phyloP scores from a whole-genome alignment of 2,888 invertebrate species.

The Carcina quercana region DNA sequence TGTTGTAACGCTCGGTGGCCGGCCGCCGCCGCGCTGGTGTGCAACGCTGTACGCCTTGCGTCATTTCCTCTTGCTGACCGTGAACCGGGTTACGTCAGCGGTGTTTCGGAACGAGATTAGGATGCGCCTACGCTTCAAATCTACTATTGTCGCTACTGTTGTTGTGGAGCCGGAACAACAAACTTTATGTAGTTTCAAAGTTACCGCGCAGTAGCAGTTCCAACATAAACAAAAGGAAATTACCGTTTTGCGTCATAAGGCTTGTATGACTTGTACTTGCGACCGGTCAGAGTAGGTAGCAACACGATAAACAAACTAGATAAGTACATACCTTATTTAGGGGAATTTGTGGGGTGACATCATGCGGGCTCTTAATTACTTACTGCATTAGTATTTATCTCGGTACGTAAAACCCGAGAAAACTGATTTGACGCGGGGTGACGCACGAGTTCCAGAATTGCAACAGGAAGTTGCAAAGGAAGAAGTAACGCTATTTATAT shows the following conservation, averaged over 20 bases:
- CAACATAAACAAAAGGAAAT: no score
- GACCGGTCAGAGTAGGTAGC: no score
- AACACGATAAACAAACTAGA: conserved; percentile 24
- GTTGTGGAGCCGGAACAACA: no score
- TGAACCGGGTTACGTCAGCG: conserved; percentile 67
- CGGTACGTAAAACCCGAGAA: conserved; percentile 15
- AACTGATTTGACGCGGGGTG: conserved; percentile 2
- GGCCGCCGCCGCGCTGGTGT: no score
- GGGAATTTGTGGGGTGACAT: conserved; percentile 33
- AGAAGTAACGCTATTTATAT: no score
- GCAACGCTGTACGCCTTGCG: conserved; percentile 51
- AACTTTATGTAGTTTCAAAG: no score
- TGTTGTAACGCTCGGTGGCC: conserved; percentile 39
- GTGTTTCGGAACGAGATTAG: conserved; percentile 47
- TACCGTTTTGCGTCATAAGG: no score
- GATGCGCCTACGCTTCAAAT: conserved; percentile 44
- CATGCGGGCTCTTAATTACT: conserved; percentile 29
- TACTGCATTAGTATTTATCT: conserved; percentile 23
- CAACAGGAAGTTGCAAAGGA: no score
- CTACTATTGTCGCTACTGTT: no score
- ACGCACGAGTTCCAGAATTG: conserved; percentile 4
- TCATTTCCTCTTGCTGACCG: conserved; percentile 71
- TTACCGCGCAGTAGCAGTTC: no score
- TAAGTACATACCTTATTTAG: conserved; percentile 14
- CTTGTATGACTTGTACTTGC: no score